Evolutionary conservation across 1,140 invertebrate genomes (phyloP), one percentile per base, ranked within the genome.

Genomic region (Copidosoma floridanum): DNA sequence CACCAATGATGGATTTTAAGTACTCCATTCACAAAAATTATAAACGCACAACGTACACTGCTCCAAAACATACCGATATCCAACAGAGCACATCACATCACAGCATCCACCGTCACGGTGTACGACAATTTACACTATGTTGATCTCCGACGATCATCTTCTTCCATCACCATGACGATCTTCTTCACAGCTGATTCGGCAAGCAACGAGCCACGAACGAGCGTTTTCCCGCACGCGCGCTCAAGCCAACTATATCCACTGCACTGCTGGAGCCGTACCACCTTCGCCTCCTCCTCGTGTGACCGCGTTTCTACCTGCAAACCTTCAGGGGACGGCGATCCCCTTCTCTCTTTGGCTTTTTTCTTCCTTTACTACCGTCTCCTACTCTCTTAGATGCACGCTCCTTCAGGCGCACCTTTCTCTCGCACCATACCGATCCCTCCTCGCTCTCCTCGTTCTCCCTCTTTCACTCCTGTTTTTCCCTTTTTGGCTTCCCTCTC

Each of bases 251-350:
- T n/a, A n/a, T n/a, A n/a, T n/a, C n/a, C 20, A 47, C 27, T 20
- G 37, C n/a, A 48, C 43, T 35, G 37, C 43, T 48, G 40, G 40
- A n/a, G n/a, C n/a, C n/a, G n/a, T n/a, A n/a, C n/a, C n/a, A n/a
- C n/a, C n/a, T n/a, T 14, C 40, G 18, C 40, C 23, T 21, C 21
- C 10, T 32, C n/a, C 4, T 29, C 38, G 47, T 51, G 20, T 52
- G 57, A 59, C 57, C 57, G 57, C 48, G 23, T 59, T 59, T 59
- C 20, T 55, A 57, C 52, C 41, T 63, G 54, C 29, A 11, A 29
- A 47, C 56, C 32, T 61, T 14, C 41, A 56, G 18, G 10, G 50
- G 37, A 35, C 23, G 23, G 14, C 23, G 21, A 37, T 7, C 11
- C 37, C 21, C n/a, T 11, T 37, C 16, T 3, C 24, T 38, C 40